These are phyloP conservation scores for Myotis pilosus DNA, from an alignment of 2,797 vertebrate genomes.

Conservation along the genomic window DNA sequence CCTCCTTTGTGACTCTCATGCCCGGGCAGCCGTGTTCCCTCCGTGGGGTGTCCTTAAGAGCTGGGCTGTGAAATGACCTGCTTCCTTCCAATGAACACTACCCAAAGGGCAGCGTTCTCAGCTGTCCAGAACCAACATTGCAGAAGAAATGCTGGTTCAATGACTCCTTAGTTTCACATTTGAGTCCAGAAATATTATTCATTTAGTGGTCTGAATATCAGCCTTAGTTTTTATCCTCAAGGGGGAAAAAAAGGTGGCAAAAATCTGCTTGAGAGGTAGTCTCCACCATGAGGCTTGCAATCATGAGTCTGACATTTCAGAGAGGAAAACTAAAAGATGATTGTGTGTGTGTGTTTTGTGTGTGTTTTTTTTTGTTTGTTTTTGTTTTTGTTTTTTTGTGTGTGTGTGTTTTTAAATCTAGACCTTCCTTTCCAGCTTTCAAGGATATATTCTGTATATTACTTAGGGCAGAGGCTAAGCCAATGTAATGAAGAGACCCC, in stretches of 20 bases:
- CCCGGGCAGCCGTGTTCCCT: background rate
- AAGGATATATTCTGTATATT: background rate
- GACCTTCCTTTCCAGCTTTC: background rate
- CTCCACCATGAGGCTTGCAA: background rate
- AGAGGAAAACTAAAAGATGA: background rate
- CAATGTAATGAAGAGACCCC: background rate
- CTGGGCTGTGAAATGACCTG: background rate
- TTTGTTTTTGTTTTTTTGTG: no score
- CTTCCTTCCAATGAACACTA: background rate
- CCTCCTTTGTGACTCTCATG: background rate
- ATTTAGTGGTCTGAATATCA: background rate
- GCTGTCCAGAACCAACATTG: background rate
- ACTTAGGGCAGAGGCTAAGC: background rate
- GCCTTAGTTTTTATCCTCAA: constrained; percentile 17
- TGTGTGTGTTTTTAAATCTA: background rate
- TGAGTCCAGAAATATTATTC: constrained; percentile 52
- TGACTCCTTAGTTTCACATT: background rate
- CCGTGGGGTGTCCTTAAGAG: background rate
- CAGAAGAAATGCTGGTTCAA: background rate
- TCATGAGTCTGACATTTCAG: background rate
- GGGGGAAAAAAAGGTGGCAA: background rate
- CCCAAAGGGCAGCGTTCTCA: background rate
- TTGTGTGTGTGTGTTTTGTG: background rate
- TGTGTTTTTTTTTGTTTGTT: no score
- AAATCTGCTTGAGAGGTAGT: background rate